phyloP scores from a whole-genome alignment of 1,140 invertebrate species.

The Philotrypesis tridentata region DNA sequence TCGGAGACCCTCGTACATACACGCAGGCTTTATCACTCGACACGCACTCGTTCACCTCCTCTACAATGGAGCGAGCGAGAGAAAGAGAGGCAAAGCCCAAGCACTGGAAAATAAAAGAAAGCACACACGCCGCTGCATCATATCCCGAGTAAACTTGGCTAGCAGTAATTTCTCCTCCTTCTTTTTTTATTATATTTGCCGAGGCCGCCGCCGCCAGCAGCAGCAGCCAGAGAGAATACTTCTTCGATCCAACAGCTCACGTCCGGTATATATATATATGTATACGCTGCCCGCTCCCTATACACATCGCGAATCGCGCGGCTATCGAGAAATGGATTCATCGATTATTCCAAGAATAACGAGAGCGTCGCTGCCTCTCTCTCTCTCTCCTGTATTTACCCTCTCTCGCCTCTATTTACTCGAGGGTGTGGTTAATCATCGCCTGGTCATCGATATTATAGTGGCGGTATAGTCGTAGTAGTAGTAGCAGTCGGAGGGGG shows the following conservation, averaged over 20 bases:
- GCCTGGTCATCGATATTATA: slow-evolving; percentile 47
- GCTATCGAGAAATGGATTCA: slow-evolving; percentile 51
- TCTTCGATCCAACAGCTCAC: not conserved
- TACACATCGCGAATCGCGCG: slow-evolving; percentile 1
- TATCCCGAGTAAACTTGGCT: not conserved
- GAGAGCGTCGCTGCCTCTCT: slow-evolving; percentile 3
- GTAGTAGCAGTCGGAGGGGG: too few species aligned
- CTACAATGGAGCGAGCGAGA: not conserved
- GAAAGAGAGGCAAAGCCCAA: not conserved
- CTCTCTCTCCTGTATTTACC: not conserved
- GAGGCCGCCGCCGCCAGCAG: not conserved
- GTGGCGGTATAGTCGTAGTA: too few species aligned
- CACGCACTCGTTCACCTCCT: not conserved
- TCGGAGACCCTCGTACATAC: too few species aligned
- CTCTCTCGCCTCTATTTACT: slow-evolving; percentile 45
- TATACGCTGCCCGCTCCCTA: not conserved
- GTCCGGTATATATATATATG: not conserved
- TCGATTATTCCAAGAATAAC: slow-evolving; percentile 53
- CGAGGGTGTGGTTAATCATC: slow-evolving; percentile 53
- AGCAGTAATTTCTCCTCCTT: not conserved
- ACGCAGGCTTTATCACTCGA: not conserved
- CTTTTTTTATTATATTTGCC: not conserved
- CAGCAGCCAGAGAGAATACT: not conserved
- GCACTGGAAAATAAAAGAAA: not conserved
- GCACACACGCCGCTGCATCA: not conserved